A percentile compares a stretch with the other conserved stretches of the same genome.
Conservation (phyloP, 1,140 invertebrate genomes). For the Mylabris phalerata region DNA sequence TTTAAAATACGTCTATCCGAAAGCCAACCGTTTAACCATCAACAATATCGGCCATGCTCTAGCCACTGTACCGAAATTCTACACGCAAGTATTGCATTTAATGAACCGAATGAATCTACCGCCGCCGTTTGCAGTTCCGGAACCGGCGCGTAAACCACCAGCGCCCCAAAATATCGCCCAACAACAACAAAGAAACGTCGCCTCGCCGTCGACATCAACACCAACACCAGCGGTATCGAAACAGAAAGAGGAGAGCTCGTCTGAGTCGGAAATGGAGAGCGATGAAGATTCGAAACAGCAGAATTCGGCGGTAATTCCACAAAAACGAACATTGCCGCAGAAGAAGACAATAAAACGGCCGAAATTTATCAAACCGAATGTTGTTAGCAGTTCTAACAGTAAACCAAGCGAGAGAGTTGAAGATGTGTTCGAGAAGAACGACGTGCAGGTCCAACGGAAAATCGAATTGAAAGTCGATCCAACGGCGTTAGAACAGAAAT, state of each 20-base stretch:
- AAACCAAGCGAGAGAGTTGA: conserved; percentile 47
- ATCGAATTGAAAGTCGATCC: conserved; percentile 56
- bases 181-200: conserved; percentile 1
- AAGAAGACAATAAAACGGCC: conserved; percentile 56
- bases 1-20: conserved; percentile 69
- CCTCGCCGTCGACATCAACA: background rate
- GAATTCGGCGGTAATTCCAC: conserved; percentile 43
- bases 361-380: conserved; percentile 51
- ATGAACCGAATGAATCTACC: conserved; percentile 95
- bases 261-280: conserved; percentile 77
- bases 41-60: conserved; percentile 73
- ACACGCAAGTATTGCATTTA: conserved; percentile 81
- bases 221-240: background rate
- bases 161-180: conserved; percentile 17
- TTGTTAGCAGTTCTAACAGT: conserved; percentile 25
- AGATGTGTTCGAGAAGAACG: conserved; percentile 60
- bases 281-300: conserved; percentile 48
- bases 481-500: conserved; percentile 27
- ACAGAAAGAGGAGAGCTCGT: conserved; percentile 23
- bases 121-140: conserved; percentile 64
- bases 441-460: conserved; percentile 50
- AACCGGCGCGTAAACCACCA: conserved; percentile 11
- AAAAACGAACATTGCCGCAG: conserved; percentile 52
- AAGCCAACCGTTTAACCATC: conserved; percentile 63
- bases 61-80: conserved; percentile 70